Percentiles rank a stretch among this genome's conserved stretches.
These are phyloP conservation scores for Pterostichus madidus DNA, from an alignment of 2,888 invertebrate genomes.

Conservation along the genomic window DNA sequence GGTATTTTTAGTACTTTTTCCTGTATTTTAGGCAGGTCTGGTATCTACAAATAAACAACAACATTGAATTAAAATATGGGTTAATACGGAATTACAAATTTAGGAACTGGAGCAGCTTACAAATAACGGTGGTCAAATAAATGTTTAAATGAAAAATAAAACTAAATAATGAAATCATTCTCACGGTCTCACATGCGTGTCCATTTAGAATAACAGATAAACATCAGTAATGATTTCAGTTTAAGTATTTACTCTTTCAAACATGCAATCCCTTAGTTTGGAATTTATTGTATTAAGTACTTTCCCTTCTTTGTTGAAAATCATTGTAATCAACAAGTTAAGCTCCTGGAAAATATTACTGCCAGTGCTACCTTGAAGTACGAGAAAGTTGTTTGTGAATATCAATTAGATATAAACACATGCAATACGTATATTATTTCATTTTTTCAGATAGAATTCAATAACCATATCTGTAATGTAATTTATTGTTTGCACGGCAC, in stretches of 20 bases:
- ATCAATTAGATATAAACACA: slow-evolving; percentile 36
- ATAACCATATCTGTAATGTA: not conserved
- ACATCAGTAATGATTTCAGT: not conserved
- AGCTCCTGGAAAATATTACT: slow-evolving; percentile 12
- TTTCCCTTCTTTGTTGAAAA: slow-evolving; percentile 4
- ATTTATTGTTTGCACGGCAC: slow-evolving; percentile 16
- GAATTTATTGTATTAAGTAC: not conserved
- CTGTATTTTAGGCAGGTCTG: no score
- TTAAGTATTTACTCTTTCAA: not conserved
- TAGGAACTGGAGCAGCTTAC: not conserved
- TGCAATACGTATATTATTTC: slow-evolving; percentile 26
- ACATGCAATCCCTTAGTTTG: not conserved
- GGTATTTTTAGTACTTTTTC: no score
- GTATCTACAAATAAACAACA: not conserved
- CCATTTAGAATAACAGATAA: slow-evolving; percentile 5
- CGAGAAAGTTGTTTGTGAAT: slow-evolving; percentile 63
- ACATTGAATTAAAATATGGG: slow-evolving; percentile 7
- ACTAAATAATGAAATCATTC: not conserved
- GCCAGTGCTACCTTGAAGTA: slow-evolving; percentile 41
- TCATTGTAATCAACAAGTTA: slow-evolving; percentile 19
- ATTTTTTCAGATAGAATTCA: not conserved
- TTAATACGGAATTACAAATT: not conserved
- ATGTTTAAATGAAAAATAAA: not conserved
- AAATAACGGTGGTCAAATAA: not conserved
- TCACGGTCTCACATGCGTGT: slow-evolving; percentile 9